A percentile compares a stretch with the other conserved stretches of the same genome.
Evolutionary conservation across 2,797 vertebrate species (phyloP).

Genomic region (Carduelis carduelis): DNA sequence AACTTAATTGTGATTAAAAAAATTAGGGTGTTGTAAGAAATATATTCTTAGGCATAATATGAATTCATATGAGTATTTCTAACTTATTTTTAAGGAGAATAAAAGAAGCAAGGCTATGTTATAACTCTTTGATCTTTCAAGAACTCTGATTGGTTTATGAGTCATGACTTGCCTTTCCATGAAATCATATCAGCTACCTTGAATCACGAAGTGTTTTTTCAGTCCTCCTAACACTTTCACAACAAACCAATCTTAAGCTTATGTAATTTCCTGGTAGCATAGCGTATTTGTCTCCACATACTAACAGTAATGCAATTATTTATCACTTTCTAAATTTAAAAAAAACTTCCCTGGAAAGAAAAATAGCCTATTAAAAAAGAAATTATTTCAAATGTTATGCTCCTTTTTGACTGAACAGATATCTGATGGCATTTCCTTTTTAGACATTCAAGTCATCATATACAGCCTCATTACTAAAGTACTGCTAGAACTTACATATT

Average conservation of each 20-base stretch:
- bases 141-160: neutral
- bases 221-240: neutral
- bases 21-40: neutral
- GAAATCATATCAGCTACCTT: conserved; percentile 32
- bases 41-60: neutral
- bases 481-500: neutral
- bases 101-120: neutral
- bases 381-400: neutral
- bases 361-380: neutral
- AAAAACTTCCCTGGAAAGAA: neutral
- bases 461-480: neutral
- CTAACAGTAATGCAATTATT: conserved; percentile 14
- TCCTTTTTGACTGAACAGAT: neutral
- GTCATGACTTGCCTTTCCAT: conserved; percentile 19
- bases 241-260: neutral
- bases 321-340: neutral
- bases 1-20: neutral
- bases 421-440: neutral
- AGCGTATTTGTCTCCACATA: neutral
- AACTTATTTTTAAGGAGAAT: neutral
- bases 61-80: neutral
- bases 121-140: neutral
- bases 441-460: neutral
- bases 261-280: conserved; percentile 35
- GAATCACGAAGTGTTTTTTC: conserved; percentile 26